phyloP scores from a whole-genome alignment of 2,113 vertebrate genomes.

The Leptosomus discolor region DNA sequence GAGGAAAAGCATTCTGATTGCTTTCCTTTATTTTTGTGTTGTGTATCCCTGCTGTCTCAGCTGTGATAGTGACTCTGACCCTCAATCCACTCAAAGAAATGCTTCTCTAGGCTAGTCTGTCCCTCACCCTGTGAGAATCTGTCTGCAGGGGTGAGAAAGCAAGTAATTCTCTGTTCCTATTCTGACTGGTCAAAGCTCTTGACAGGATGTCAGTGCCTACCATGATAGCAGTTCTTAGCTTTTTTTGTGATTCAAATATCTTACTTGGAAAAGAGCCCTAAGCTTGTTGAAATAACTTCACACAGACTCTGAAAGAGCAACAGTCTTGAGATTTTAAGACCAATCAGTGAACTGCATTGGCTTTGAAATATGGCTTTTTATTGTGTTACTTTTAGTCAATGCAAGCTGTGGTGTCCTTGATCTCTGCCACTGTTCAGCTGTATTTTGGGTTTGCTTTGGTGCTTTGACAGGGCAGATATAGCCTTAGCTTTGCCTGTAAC shows the following conservation, averaged over 20 bases:
- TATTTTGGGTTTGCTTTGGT: neutral
- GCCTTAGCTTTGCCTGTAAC: neutral
- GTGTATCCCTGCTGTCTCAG: neutral
- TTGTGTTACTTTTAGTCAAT: neutral
- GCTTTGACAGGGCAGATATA: neutral
- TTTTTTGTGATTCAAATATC: constrained; percentile 4
- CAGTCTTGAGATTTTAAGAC: neutral
- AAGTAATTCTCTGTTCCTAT: neutral
- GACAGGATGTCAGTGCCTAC: neutral
- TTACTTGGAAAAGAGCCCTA: neutral
- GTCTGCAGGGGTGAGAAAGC: neutral
- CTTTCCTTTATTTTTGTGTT: neutral
- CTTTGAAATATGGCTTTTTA: neutral
- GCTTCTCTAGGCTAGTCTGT: neutral
- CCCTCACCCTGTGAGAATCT: neutral
- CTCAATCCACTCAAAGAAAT: neutral
- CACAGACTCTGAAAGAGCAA: neutral
- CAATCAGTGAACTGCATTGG: neutral
- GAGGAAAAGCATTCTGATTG: neutral
- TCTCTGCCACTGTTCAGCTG: neutral
- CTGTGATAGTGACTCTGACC: neutral
- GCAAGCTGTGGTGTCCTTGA: neutral
- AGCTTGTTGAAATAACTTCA: neutral
- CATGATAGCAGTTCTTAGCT: neutral
- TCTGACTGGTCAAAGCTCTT: neutral